Evolutionary conservation across 2,888 invertebrate species (phyloP), one percentile per base, ranked within the genome.

Genomic region (Herminia tarsipennalis): DNA sequence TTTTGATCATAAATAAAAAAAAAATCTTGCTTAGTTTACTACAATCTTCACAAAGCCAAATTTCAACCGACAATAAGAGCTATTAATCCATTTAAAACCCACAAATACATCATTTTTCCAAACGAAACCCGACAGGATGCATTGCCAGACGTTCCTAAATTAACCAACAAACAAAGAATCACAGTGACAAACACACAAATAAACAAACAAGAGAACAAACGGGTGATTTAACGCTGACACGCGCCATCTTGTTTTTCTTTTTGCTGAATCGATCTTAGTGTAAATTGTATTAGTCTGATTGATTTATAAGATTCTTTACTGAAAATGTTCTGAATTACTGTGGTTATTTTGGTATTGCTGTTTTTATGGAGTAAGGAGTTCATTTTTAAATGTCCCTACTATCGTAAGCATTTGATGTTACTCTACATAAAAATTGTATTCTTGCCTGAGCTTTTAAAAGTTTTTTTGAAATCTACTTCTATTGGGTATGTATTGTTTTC

Each of bases 201-300:
- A 30, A 5, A 50, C 63, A 76, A 70, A 69, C 65, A 66, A 61
- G 62, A 73, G 53, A 44, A 59, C 73, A 69, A 74, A 53, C 72
- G 77, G 80, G 86, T 88, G 88, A 88, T 88, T 88, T 81, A 81
- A 66, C 66, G 70, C 58, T 67, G 78, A 78, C 78, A 67, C 56
- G 44, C 55, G 43, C 29, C 22, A 3, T 32, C 44, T 61, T 61
- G 60, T 66, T 70, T 40, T 38, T 73, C 57, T 64, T 77, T 56
- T 73, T 70, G 52, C 37, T 64, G 70, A 59, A 85, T 86, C 83
- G 85, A 86, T 85, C 82, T 79, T 70, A 54, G 62, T 73, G 73
- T 77, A 79, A 86, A 86, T 80, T 80, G 83, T 81, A 78, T 81
- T 84, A 70, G 73, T 64, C 62, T 78, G 87, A 87, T 79, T 87